These are phyloP conservation scores for Pristionchus japonicus DNA, from an alignment of 2,888 invertebrate genomes.

Conservation along the genomic window DNA sequence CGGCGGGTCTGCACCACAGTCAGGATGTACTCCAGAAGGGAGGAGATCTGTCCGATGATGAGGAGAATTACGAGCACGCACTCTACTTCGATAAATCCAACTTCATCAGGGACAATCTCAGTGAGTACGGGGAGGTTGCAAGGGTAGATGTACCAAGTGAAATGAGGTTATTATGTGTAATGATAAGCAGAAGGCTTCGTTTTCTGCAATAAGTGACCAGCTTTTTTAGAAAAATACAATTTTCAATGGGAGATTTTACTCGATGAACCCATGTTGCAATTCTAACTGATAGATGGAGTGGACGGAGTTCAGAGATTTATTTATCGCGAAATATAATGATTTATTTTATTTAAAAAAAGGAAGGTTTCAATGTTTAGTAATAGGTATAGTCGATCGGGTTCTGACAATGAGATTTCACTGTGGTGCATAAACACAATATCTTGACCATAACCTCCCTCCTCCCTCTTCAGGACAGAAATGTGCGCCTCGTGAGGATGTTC, in stretches of 20 bases:
- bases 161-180: too few species aligned
- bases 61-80: slow-evolving; percentile 58
- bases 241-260: too few species aligned
- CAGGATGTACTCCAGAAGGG: slow-evolving; percentile 32
- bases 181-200: too few species aligned
- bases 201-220: too few species aligned
- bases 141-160: too few species aligned
- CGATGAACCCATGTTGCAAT: too few species aligned
- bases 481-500: slow-evolving; percentile 45
- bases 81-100: slow-evolving; percentile 42
- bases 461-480: neutral
- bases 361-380: neutral
- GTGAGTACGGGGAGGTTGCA: too few species aligned
- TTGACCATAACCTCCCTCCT: too few species aligned
- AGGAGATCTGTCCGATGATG: slow-evolving; percentile 68
- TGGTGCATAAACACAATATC: neutral
- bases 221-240: too few species aligned
- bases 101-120: neutral
- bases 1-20: neutral
- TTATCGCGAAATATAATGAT: too few species aligned
- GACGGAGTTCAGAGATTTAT: too few species aligned
- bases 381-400: neutral
- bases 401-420: neutral
- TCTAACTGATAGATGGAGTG: too few species aligned
- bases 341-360: neutral